A percentile compares a stretch with the other conserved stretches of the same genome.
Conservation (phyloP, 2,888 invertebrate species). For the Clusia tigrina region DNA sequence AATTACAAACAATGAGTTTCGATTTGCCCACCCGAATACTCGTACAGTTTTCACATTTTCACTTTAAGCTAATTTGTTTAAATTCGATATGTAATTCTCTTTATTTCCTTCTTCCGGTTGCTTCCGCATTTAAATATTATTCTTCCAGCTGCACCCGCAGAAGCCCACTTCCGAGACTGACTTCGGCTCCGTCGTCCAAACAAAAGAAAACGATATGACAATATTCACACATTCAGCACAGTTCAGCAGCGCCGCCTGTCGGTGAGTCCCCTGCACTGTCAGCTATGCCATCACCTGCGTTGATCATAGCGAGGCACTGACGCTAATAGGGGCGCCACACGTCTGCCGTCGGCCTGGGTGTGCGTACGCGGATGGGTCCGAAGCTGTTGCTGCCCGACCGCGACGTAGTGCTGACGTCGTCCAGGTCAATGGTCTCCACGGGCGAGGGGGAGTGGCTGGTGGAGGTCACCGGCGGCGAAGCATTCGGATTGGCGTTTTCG, state of each 20-base stretch:
- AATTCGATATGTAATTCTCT: slow-evolving; percentile 59
- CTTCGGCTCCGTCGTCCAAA: too few relatives aligned
- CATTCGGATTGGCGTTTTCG: slow-evolving; percentile 59
- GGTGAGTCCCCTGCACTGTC: slow-evolving; percentile 1
- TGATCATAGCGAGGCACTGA: slow-evolving; percentile 29
- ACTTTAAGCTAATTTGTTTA: slow-evolving; percentile 52
- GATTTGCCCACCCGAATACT: slow-evolving; percentile 12
- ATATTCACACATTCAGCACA: slow-evolving; percentile 13
- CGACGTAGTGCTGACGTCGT: slow-evolving; percentile 56
- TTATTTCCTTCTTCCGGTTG: slow-evolving; percentile 9
- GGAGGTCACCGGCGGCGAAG: slow-evolving; percentile 64
- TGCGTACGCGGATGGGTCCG: slow-evolving; percentile 64
- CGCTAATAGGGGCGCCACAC: slow-evolving; percentile 81
- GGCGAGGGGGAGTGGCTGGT: slow-evolving; percentile 69
- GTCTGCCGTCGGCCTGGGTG: slow-evolving; percentile 70
- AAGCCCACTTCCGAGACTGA: too few relatives aligned
- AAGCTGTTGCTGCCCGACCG: slow-evolving; percentile 50
- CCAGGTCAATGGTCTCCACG: slow-evolving; percentile 64
- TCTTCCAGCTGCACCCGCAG: too few relatives aligned
- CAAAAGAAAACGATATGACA: slow-evolving; percentile 17
- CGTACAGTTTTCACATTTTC: background rate
- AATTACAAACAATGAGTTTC: slow-evolving; percentile 17
- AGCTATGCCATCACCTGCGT: slow-evolving; percentile 24
- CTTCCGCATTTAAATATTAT: too few relatives aligned
- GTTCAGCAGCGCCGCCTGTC: background rate